phyloP scores from a whole-genome alignment of 2,888 invertebrate species.

The Pachycephus smyrnensis region DNA sequence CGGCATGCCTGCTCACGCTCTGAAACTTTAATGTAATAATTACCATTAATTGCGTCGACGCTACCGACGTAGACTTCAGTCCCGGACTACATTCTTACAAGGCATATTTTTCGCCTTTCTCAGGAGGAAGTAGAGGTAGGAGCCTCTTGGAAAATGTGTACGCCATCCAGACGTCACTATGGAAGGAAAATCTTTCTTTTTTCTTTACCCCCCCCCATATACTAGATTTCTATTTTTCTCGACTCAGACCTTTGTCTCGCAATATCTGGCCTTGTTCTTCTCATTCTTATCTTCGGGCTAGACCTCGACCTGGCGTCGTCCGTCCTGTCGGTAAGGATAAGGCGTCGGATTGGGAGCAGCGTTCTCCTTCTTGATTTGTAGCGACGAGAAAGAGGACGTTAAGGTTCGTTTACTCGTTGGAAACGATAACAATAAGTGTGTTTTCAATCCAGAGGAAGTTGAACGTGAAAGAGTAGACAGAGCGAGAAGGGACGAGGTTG shows the following conservation, averaged over 20 bases:
- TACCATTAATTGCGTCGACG: constrained; percentile 36
- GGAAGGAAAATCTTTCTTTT: background rate
- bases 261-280: background rate
- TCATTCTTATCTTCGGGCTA: background rate
- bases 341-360: background rate
- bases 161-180: background rate
- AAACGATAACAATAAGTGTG: background rate
- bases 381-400: background rate
- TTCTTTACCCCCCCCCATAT: background rate
- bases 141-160: background rate
- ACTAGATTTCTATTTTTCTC: background rate
- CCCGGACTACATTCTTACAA: background rate
- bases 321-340: background rate
- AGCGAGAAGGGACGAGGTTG: background rate
- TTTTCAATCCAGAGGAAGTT: background rate
- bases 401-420: background rate
- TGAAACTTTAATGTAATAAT: constrained; percentile 31
- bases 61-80: background rate
- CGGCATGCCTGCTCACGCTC: constrained; percentile 6
- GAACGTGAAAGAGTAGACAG: background rate
- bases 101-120: background rate
- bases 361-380: background rate
- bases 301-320: background rate
- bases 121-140: background rate
- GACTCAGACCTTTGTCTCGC: background rate